These are phyloP conservation scores for Tetrapedia diversipes DNA, from an alignment of 2,888 invertebrate genomes.

Conservation along the genomic window DNA sequence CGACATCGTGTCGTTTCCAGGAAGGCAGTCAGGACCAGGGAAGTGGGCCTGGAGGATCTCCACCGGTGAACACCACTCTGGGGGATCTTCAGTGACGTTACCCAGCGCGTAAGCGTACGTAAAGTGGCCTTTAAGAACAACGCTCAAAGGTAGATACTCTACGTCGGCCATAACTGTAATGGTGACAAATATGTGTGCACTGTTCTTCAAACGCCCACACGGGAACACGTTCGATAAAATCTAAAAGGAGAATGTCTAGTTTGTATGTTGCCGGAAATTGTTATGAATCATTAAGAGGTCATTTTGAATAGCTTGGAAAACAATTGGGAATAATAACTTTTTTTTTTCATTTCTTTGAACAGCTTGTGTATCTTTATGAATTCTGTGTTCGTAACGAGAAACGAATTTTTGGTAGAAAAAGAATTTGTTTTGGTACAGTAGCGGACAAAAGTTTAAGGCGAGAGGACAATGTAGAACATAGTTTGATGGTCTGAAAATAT, in stretches of 20 bases:
- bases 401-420: too few relatives aligned
- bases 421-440: too few relatives aligned
- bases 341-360: too few relatives aligned
- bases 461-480: too few relatives aligned
- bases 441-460: too few relatives aligned
- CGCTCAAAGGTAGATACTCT: constrained; percentile 64
- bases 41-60: constrained; percentile 58
- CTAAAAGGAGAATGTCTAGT: constrained; percentile 17
- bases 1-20: constrained; percentile 34
- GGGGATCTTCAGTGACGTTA: constrained; percentile 54
- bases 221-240: constrained; percentile 22
- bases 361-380: too few relatives aligned
- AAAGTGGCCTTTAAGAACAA: constrained; percentile 63
- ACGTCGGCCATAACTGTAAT: constrained; percentile 69
- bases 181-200: constrained; percentile 66
- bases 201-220: constrained; percentile 64
- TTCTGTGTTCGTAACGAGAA: too few relatives aligned
- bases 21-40: constrained; percentile 42
- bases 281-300: constrained; percentile 6
- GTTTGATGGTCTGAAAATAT: too few relatives aligned
- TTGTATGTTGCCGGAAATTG: background rate
- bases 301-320: too few relatives aligned
- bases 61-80: constrained; percentile 52
- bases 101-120: constrained; percentile 59
- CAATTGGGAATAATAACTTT: too few relatives aligned